Evolutionary conservation across 2,113 vertebrate genomes (phyloP).

Genomic region (Emydocephalus ijimae): DNA sequence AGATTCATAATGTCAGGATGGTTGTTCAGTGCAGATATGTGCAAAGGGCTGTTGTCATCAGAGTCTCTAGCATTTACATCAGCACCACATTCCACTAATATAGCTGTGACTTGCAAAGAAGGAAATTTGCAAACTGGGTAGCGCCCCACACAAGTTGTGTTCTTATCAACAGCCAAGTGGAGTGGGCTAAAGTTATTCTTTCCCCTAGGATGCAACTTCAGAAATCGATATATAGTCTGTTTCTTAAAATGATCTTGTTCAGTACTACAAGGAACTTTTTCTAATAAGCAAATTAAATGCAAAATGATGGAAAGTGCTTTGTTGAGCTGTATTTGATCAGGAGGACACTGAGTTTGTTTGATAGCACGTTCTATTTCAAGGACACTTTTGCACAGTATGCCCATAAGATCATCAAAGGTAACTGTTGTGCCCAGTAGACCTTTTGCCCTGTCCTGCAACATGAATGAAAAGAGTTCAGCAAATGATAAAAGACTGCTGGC

Average conservation of each 20-base stretch:
- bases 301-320: slow-evolving; percentile 98
- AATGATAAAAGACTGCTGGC: slow-evolving; percentile 96
- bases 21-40: slow-evolving; percentile 94
- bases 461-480: slow-evolving; percentile 98
- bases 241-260: slow-evolving; percentile 98
- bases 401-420: slow-evolving; percentile 97
- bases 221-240: slow-evolving; percentile 94
- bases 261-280: slow-evolving; percentile 90
- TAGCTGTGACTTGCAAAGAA: slow-evolving; percentile 89
- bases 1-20: slow-evolving; percentile 98
- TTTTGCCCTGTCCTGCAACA: slow-evolving; percentile 97
- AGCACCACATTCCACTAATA: slow-evolving; percentile 94
- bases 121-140: slow-evolving; percentile 98
- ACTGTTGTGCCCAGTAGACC: slow-evolving; percentile 91
- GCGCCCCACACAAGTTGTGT: slow-evolving; percentile 94
- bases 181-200: slow-evolving; percentile 96
- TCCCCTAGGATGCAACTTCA: slow-evolving; percentile 92
- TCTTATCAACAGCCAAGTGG: slow-evolving; percentile 93
- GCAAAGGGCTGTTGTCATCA: slow-evolving; percentile 91
- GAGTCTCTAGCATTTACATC: slow-evolving; percentile 90
- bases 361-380: slow-evolving; percentile 94
- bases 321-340: slow-evolving; percentile 90
- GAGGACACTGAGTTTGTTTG: slow-evolving; percentile 77
- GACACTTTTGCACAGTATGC: slow-evolving; percentile 93
- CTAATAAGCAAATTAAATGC: slow-evolving; percentile 95